Evolutionary conservation across 2,888 invertebrate species (phyloP).

Genomic region (Tetrapedia diversipes): DNA sequence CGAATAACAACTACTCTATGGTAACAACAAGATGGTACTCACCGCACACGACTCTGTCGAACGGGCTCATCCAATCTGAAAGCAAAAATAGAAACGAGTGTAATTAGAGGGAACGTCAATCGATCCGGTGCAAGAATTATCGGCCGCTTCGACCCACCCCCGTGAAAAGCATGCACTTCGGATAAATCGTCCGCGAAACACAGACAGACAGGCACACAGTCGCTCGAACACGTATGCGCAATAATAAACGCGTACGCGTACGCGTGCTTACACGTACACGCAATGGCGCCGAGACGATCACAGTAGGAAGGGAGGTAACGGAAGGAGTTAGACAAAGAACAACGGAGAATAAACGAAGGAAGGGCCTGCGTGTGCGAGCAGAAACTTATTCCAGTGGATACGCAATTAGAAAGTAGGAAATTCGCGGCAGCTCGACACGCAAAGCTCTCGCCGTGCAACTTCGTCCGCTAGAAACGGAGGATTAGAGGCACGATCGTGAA

Average conservation of each 20-base stretch:
- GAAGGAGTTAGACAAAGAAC: not conserved
- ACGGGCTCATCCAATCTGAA: slow-evolving; percentile 97
- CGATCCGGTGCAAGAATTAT: slow-evolving; percentile 34
- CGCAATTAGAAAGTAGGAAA: slow-evolving; percentile 74
- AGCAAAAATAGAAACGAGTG: slow-evolving; percentile 82
- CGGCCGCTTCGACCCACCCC: slow-evolving; percentile 21
- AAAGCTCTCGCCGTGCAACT: slow-evolving; percentile 59
- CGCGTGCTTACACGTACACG: not conserved
- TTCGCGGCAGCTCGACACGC: slow-evolving; percentile 60
- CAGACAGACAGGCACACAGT: not conserved
- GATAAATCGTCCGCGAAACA: slow-evolving; percentile 39
- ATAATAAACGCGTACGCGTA: too few species aligned
- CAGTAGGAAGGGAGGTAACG: not conserved
- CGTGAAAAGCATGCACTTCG: slow-evolving; percentile 51
- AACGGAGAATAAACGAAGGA: not conserved
- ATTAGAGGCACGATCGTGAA: slow-evolving; percentile 49
- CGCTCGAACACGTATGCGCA: too few species aligned
- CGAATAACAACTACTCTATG: slow-evolving; percentile 21
- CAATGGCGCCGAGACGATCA: not conserved
- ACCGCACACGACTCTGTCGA: slow-evolving; percentile 97
- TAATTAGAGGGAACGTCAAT: slow-evolving; percentile 48
- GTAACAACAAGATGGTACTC: slow-evolving; percentile 85
- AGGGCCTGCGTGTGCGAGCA: slow-evolving; percentile 6
- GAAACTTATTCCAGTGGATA: slow-evolving; percentile 52
- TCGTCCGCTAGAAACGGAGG: slow-evolving; percentile 27